Evolutionary conservation across 2,888 invertebrate genomes (phyloP), one percentile per base, ranked within the genome.

Genomic region (Stenchaetothrips biformis): DNA sequence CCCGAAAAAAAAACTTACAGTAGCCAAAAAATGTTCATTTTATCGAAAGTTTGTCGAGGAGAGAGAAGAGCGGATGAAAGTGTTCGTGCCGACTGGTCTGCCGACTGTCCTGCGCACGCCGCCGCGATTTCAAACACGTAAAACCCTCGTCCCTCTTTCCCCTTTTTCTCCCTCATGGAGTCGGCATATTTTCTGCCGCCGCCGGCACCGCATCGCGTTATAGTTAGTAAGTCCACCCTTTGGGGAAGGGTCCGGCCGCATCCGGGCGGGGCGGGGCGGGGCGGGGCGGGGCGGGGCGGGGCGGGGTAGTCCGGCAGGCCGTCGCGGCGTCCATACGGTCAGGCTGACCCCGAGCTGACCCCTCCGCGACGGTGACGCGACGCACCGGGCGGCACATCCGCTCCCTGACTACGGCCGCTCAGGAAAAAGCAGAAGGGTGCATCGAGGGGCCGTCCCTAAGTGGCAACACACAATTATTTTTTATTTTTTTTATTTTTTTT

Each of bases 201-300:
- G 53, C 53, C 53, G 16, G 25, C 25, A 74, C 67, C 67, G 67
- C 67, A 74, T 21, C 67, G 67, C n/a, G 67, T 67, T 67, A 67
- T 74, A 74, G 67, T 25, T 74, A 74, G 67, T 74, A 74, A 74
- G 67, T 74, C 67, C 67, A 25, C 21, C 67, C 21, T 21, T n/a
- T 37, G 37, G n/a, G 7, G 9, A 9, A 9, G 13, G 53, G 53
- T 53, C n/a, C 67, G 67, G 67, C 67, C 53, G 37, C 37, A 37
- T 74, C n/a, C 11, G 67, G 53, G 53, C 53, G 13, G 53, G 53
- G 53, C 53, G 53, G 53, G 53, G 53, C 53, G 53, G 53, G 53
- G 53, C 53, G 53, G 53, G 53, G 53, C 53, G 53, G 9, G 53
- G 53, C 53, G 53, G n/a, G n/a, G n/a, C n/a, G n/a, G n/a, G n/a